Evolutionary conservation across 2,113 vertebrate genomes (phyloP), one percentile per base, ranked within the genome.

Genomic region (Alligator mississippiensis): DNA sequence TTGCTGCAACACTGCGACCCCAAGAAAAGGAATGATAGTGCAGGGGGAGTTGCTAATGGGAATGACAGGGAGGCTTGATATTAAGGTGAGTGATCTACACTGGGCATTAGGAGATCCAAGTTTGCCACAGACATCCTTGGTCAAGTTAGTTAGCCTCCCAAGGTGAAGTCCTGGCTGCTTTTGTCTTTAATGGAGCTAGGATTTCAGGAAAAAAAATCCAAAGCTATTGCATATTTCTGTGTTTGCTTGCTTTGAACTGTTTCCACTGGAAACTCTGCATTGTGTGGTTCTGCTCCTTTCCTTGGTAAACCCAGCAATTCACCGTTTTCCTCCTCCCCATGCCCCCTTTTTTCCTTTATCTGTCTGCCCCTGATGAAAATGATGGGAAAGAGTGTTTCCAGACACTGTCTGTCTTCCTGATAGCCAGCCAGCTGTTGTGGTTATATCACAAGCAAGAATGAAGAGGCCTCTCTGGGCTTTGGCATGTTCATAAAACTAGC

Each of bases 401-500:
- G 80, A 11, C 24, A 77, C 28, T 82, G n/a, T 58, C 63, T 57
- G 54, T 78, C 89, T 89, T 66, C 79, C 82, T 90, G 70, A 0
- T 14, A 81, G 70, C 62, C 22, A 78, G 82, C 34, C 77, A 75
- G 82, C 2, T 0, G 6, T 63, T 19, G 70, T 4, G 2, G 34
- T 47, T 38, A 90, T 83, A 87, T 92, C 91, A 57, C 21, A 77
- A 91, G 83, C 77, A 72, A 1, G 1, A 68, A 60, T 78, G 80
- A 87, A 78, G 34, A 89, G 38, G 16, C 59, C 11, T 85, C 80
- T 63, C 34, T 30, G 58, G 72, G 84, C 68, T 90, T 75, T 47
- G 38, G 77, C 63, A 87, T 80, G 76, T 87, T 91, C 92, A 87
- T 80, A 81, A 92, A 96, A 87, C 22, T 79, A 90, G 70, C 59